Conservation (phyloP, 2,888 invertebrate species). For the Schizotus pectinicornis region DNA sequence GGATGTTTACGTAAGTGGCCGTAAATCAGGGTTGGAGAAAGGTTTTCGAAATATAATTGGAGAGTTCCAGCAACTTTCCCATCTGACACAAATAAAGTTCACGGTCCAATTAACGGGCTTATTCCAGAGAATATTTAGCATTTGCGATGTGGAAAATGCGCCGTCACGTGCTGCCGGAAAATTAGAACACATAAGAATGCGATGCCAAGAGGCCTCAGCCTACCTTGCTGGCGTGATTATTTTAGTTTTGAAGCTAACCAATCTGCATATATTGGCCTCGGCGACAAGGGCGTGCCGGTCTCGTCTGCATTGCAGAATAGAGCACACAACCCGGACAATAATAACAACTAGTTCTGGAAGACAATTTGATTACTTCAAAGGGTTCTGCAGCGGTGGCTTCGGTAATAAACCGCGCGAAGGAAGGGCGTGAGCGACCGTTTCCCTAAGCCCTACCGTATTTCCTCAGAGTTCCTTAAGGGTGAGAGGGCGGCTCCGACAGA, state of each 20-base stretch:
- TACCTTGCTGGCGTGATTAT: slow-evolving; percentile 7
- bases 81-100: slow-evolving; percentile 16
- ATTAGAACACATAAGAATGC: slow-evolving; percentile 7
- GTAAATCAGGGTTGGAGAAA: slow-evolving; percentile 3
- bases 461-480: no score
- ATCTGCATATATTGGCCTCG: slow-evolving; percentile 23
- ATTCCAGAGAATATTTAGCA: slow-evolving; percentile 19
- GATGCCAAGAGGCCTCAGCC: slow-evolving; percentile 5
- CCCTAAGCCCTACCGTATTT: background rate
- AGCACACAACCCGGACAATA: slow-evolving; percentile 14
- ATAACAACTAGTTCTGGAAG: slow-evolving; percentile 17
- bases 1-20: no score
- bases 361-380: slow-evolving; percentile 28
- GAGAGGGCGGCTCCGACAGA: no score
- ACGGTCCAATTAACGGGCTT: slow-evolving; percentile 18
- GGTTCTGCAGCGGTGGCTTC: slow-evolving; percentile 1
- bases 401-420: background rate
- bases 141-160: slow-evolving; percentile 9
- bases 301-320: slow-evolving; percentile 29
- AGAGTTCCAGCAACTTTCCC: background rate
- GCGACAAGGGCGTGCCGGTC: slow-evolving; percentile 5
- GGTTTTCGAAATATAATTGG: slow-evolving; percentile 11
- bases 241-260: slow-evolving; percentile 24
- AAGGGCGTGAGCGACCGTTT: background rate
- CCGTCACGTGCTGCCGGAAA: slow-evolving; percentile 14